Percentiles rank a stretch among this genome's conserved stretches.
Conservation (phyloP, 2,113 vertebrate genomes). For the Amphilophus citrinellus region DNA sequence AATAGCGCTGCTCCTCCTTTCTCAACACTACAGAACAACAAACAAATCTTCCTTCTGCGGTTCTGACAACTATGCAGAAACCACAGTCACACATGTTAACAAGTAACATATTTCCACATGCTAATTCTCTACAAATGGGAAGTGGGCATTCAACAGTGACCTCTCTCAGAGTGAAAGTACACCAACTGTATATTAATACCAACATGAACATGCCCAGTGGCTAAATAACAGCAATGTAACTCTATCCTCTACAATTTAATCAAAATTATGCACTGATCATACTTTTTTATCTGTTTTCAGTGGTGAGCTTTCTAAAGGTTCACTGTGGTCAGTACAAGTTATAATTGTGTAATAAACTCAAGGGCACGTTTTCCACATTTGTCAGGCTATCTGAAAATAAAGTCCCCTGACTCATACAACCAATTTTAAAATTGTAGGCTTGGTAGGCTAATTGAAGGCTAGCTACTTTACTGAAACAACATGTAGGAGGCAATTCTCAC, state of each 20-base stretch:
- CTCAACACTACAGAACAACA: conserved; percentile 44
- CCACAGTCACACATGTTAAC: conserved; percentile 69
- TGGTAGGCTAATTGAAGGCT: background rate
- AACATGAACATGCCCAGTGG: conserved; percentile 38
- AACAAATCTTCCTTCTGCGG: conserved; percentile 39
- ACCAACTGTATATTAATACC: conserved; percentile 61
- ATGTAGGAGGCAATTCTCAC: no score
- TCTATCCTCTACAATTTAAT: conserved; percentile 41
- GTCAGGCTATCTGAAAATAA: conserved; percentile 3
- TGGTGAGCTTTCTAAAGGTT: conserved; percentile 26
- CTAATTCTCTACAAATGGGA: conserved; percentile 58
- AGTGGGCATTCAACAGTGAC: conserved; percentile 60
- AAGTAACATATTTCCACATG: conserved; percentile 69
- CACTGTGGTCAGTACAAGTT: conserved; percentile 34
- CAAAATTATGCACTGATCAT: conserved; percentile 25
- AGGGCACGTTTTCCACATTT: conserved; percentile 12
- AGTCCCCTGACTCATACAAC: background rate
- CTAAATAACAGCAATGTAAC: conserved; percentile 24
- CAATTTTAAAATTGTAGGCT: background rate
- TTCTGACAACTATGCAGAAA: conserved; percentile 52
- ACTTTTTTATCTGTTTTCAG: conserved; percentile 25
- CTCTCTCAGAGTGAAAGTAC: conserved; percentile 43
- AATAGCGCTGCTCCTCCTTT: background rate
- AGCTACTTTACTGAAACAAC: no score
- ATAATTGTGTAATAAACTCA: conserved; percentile 17